Evolutionary conservation across 2,888 invertebrate species (phyloP), one percentile per base, ranked within the genome.

Genomic region (Dicyrtomina minuta): DNA sequence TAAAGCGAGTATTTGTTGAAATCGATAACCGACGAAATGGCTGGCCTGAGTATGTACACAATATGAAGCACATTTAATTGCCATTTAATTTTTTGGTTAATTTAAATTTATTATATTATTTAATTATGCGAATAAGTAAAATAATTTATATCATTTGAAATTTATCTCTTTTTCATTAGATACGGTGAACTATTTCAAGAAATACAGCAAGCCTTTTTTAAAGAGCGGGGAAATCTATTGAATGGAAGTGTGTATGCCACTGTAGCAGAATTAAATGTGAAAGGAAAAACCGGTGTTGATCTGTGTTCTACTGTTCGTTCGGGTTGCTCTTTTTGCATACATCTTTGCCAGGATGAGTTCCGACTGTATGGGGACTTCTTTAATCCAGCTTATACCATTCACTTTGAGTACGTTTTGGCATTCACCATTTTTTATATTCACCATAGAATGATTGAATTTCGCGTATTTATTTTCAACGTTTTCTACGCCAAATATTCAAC

Each of bases 271-370:
- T 82, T 92, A 46, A 86, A 88, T 71, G 81, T 83, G 20, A 86
- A 87, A 60, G 87, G 83, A 8, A 88, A 80, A 85, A 86, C 74
- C 10, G 78, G 78, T 72, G 87, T 86, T 6, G 93, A 93, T 81
- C 89, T 91, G 78, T 95, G 95, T 83, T 87, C 92, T 26, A 83
- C 93, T 59, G 89, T 92, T 74, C 86, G 97, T 49, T 90, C 92
- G 76, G 91, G 95, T 0, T 94, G 94, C 82, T 89, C 93, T 12
- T 90, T 97, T 80, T 86, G 96, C 43, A 88, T 97, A 43, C 93
- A 96, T 81, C 90, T 97, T 0, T 96, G 95, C 76, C 89, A 95
- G 78, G 98, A 99, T 82, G 98, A 99, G 82, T 89, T 93, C 79
- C 89, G 92, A 74, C 85, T 99, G 2, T 98, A 91, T 81, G 87